phyloP scores from a whole-genome alignment of 2,797 vertebrate genomes.

The Molossus alvarezi region DNA sequence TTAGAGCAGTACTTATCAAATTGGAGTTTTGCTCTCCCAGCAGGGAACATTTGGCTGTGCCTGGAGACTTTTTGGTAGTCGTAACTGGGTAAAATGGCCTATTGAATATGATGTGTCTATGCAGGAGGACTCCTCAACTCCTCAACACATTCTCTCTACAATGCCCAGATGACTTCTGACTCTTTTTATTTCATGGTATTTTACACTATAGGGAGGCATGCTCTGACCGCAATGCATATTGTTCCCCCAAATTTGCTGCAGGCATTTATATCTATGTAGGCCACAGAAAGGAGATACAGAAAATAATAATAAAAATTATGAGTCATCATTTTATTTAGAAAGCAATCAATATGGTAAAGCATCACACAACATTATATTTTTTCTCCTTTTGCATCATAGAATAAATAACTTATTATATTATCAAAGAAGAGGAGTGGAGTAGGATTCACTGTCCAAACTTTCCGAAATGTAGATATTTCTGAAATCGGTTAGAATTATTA shows the following conservation, averaged over 20 bases:
- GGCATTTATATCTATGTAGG: not conserved
- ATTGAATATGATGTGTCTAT: not conserved
- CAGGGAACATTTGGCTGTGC: not conserved
- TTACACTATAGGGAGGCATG: not conserved
- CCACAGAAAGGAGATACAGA: not conserved
- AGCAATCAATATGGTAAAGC: slow-evolving; percentile 15
- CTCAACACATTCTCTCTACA: not conserved
- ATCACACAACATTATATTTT: not conserved
- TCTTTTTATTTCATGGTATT: not conserved
- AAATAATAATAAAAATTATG: slow-evolving; percentile 38
- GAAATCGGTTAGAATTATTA: not conserved
- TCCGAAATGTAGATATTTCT: slow-evolving; percentile 39
- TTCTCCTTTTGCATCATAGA: not conserved
- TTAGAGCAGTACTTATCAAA: not conserved
- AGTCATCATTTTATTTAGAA: slow-evolving; percentile 45
- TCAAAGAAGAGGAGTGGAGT: slow-evolving; percentile 2
- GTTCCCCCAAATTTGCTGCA: not conserved
- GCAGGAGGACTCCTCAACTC: not conserved
- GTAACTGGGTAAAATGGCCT: not conserved
- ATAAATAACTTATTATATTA: slow-evolving; percentile 28
- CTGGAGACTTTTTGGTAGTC: not conserved
- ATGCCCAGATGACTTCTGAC: not conserved
- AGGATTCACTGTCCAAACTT: not conserved
- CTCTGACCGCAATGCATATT: not conserved
- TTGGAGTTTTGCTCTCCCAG: not conserved